Evolutionary conservation across 1,140 invertebrate species (phyloP), one percentile per base, ranked within the genome.

Genomic region (Drosophila saltans): DNA sequence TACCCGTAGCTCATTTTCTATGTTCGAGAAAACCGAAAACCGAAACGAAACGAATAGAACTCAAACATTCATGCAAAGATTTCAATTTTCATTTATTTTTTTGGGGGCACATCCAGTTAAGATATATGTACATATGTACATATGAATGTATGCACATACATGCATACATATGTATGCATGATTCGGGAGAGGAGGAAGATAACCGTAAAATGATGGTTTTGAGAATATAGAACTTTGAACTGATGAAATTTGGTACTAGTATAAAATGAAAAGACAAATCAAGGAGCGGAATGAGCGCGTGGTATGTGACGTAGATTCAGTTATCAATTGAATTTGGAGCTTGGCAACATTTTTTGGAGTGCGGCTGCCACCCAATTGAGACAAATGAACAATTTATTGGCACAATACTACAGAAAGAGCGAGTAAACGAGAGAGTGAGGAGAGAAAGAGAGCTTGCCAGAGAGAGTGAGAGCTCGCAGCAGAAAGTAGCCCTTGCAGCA

Each of bases 341-440:
- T 63, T 43, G 28, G 43, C 69, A 41, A 30, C 39, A 60, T 57
- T 56, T 59, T 79, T 69, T 52, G 45, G 45, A 77, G 77, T 77
- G 66, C 66, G 65, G 45, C 45, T 52, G 45, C 45, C 61, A 41
- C n/a, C 43, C 60, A 82, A 83, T 83, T 80, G 55, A 69, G 68
- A n/a, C 61, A 60, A 71, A 64, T 81, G 68, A 73, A 69, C 73
- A 76, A 76, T 76, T 65, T 77, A 77, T 76, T 65, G 59, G 77
- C 74, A 57, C 30, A 28, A 74, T 48, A 16, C 41, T 33, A 66
- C 39, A 33, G 61, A 60, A 40, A 60, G 9, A 24, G 58, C 30
- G 16, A 24, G 16, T 28, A 33, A 43, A 41, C 21, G 41, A 43
- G 4, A 52, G n/a, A 60, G 10, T 40, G 9, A 24, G 58, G 11